A percentile compares a stretch with the other conserved stretches of the same genome.
phyloP scores from a whole-genome alignment of 2,888 invertebrate genomes.

The Troilus luridus region DNA sequence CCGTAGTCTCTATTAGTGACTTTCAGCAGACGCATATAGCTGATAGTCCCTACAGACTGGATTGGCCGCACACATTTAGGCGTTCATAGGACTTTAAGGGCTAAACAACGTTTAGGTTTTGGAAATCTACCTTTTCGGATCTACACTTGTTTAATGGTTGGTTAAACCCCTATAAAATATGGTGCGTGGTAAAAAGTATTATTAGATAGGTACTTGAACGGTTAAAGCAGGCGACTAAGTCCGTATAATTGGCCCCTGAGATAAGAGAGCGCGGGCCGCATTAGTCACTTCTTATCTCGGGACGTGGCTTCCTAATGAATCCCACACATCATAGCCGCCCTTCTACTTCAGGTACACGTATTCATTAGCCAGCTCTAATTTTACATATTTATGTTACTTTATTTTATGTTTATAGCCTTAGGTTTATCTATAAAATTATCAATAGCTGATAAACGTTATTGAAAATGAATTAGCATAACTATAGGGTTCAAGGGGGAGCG shows the following conservation, averaged over 20 bases:
- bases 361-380: constrained; percentile 6
- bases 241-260: constrained; percentile 2
- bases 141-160: neutral
- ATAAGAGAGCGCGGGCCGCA: neutral
- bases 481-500: neutral
- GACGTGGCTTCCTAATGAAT: neutral
- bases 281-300: constrained; percentile 24
- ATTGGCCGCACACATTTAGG: no score
- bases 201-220: neutral
- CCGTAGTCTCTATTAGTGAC: no score
- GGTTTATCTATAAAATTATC: neutral
- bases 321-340: constrained; percentile 19
- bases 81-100: no score
- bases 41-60: no score
- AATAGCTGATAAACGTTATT: neutral
- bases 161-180: neutral
- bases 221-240: constrained; percentile 3
- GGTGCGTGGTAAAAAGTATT: neutral
- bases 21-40: no score
- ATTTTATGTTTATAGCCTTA: neutral
- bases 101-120: no score
- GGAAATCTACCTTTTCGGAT: no score
- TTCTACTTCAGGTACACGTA: constrained; percentile 5
- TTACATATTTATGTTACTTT: constrained; percentile 1
- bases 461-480: neutral